Evolutionary conservation across 2,888 invertebrate genomes (phyloP), one percentile per base, ranked within the genome.

Genomic region (Galerucella pusilla): DNA sequence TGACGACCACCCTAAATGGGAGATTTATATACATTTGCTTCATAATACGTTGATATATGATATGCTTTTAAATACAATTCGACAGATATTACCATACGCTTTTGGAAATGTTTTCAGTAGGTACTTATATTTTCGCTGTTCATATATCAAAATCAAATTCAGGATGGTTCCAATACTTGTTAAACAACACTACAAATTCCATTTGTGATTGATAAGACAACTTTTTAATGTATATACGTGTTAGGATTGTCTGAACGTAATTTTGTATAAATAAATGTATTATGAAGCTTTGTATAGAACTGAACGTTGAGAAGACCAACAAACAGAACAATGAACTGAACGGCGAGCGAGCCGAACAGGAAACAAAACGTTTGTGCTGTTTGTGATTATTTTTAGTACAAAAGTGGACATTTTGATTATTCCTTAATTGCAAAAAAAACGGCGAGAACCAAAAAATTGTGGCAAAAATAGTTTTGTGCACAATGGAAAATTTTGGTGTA

Each of bases 41-140:
- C n/a, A 52, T 6, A 52, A 52, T n/a, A n/a, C n/a, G 7, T 54
- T 16, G 54, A n/a, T 54, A 7, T 7, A 54, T 54, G 16, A 7
- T 7, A 16, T 54, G 54, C n/a, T n/a, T 54, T 54, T 54, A 52
- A 52, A 52, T 52, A 7, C n/a, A 54, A 54, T 54, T n/a, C 54
- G 5, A n/a, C 54, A 14, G n/a, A 14, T 7, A n/a, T 54, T 54
- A 54, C 54, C 54, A 54, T 54, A 54, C 54, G 14, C 0, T 16
- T 54, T 54, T 54, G 54, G 54, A 54, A 54, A 16, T 54, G n/a
- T 54, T 54, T 54, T 54, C n/a, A 54, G 54, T 54, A 54, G 54
- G n/a, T 54, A 54, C 54, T 54, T n/a, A 54, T 14, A 54, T 54
- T 54, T 54, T 54, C 54, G n/a, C 54, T 54, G 54, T n/a, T 54